Evolutionary conservation across 2,113 vertebrate genomes (phyloP), one percentile per base, ranked within the genome.

Genomic region (Cebidichthys violaceus): DNA sequence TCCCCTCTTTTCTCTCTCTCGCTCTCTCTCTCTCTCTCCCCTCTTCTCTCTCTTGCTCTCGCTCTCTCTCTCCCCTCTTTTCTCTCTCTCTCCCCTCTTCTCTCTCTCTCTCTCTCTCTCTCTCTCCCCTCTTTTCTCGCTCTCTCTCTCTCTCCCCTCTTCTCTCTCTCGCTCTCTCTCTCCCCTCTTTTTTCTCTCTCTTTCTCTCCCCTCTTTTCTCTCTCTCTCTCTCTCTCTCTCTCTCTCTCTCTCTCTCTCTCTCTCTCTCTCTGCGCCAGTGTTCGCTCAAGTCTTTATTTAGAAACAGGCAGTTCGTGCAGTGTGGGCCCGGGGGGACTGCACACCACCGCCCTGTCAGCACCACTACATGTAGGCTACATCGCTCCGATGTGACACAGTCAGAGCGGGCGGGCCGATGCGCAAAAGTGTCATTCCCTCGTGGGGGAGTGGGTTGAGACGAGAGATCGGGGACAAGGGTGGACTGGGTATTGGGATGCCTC

Each of bases 251-350:
- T 31, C 31, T 31, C 31, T 31, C 31, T 31, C 3, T 31, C 29
- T 31, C 29, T 31, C 29, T 31, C 2, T 31, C 84, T 60, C 88
- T 90, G 85, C 91, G 87, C 79, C 87, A 70, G 70, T 6, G 24
- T 79, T 64, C 52, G 78, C 87, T 73, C 72, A 35, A 54, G 83
- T 92, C 92, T 94, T 94, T 93, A 90, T 95, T 92, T 94, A 94
- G 91, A 92, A 90, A 45, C 81, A 60, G 86, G 66, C 79, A 81
- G 86, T 85, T 78, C 90, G 87, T 83, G 62, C 70, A 90, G 87
- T 41, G 27, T 65, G 64, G 83, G 43, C 85, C 82, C 55, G 50
- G 35, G 52, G 82, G 79, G 89, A 92, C 71, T 72, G 82, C 80
- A 66, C 73, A 82, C 69, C 77, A 62, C 60, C 73, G 80, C 65